Evolutionary conservation across 2,113 vertebrate species (phyloP).

Genomic region (Crotalus viridis): DNA sequence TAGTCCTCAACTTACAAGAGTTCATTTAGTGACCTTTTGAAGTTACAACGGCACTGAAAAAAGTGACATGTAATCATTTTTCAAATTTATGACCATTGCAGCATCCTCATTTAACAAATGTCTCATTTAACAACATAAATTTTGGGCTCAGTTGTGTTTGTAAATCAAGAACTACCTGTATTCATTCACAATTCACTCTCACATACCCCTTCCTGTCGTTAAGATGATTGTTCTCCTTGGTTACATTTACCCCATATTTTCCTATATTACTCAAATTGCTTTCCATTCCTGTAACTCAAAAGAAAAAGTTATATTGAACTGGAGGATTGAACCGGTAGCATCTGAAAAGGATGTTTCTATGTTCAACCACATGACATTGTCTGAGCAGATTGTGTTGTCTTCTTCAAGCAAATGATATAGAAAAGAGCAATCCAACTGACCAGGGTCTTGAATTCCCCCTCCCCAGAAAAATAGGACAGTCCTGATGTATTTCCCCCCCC

Average conservation of each 20-base stretch:
- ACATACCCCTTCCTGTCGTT: neutral
- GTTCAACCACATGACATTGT: neutral
- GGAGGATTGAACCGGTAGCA: neutral
- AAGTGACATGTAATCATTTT: too few relatives aligned
- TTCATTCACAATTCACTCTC: neutral
- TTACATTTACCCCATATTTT: neutral
- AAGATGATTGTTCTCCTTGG: neutral
- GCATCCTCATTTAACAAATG: too few relatives aligned
- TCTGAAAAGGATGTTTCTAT: neutral
- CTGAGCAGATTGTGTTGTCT: neutral
- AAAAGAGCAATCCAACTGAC: neutral
- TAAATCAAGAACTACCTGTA: too few relatives aligned
- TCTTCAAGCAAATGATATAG: neutral
- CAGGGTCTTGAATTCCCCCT: neutral
- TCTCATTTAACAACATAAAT: too few relatives aligned
- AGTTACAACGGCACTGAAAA: too few relatives aligned
- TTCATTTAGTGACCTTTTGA: too few relatives aligned
- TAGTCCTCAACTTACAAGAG: too few relatives aligned
- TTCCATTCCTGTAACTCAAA: neutral
- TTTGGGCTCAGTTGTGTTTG: too few relatives aligned
- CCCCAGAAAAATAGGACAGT: neutral
- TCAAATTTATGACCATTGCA: too few relatives aligned
- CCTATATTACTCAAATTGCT: neutral
- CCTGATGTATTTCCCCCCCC: neutral
- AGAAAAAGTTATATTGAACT: neutral